A percentile compares a stretch with the other conserved stretches of the same genome.
phyloP scores from a whole-genome alignment of 1,140 invertebrate genomes.

The Trichonephila clavipes region DNA sequence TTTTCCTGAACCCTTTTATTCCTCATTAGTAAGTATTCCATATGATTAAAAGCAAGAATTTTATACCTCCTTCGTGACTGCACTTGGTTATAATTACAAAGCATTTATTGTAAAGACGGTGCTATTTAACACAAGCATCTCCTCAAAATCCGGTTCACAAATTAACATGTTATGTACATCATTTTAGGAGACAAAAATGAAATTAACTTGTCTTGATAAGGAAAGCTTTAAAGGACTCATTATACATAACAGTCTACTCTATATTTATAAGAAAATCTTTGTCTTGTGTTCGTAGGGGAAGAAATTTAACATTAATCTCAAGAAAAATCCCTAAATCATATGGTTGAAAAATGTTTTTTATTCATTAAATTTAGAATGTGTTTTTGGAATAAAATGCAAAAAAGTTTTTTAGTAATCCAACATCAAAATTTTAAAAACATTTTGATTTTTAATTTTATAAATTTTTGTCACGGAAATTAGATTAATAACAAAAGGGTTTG shows the following conservation, averaged over 20 bases:
- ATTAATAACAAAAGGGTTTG: too few relatives aligned
- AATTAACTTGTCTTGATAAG: not conserved
- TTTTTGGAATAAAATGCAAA: too few relatives aligned
- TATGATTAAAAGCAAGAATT: not conserved
- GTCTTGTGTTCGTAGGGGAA: too few relatives aligned
- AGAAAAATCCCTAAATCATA: too few relatives aligned
- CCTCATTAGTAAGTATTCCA: not conserved
- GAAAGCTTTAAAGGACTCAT: not conserved
- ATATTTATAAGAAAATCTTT: not conserved
- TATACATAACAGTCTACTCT: not conserved
- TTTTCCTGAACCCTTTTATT: not conserved
- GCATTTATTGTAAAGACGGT: not conserved
- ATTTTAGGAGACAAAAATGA: not conserved
- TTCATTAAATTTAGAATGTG: too few relatives aligned
- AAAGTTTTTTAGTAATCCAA: too few relatives aligned
- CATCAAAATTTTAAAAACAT: too few relatives aligned
- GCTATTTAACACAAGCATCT: not conserved
- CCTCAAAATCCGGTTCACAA: not conserved
- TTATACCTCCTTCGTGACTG: constrained; percentile 10
- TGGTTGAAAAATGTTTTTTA: too few relatives aligned
- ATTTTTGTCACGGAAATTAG: too few relatives aligned
- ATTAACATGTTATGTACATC: not conserved
- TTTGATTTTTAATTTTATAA: too few relatives aligned
- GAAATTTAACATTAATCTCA: too few relatives aligned
- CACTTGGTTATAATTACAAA: not conserved